Conservation (phyloP, 2,113 vertebrate species). For the Syngnathoides biaculeatus region DNA sequence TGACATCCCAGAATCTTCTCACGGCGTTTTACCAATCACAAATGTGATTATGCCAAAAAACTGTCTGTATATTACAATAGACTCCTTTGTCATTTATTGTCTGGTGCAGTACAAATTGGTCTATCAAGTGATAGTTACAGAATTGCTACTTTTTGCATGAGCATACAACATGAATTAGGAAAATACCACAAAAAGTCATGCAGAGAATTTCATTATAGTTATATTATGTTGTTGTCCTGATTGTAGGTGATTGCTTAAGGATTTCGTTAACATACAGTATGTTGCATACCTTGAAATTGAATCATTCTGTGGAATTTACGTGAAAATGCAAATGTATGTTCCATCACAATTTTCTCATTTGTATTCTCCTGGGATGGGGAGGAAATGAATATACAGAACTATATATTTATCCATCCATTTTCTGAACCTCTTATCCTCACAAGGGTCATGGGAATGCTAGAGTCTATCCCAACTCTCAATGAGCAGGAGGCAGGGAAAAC, state of each 20-base stretch:
- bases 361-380: background rate
- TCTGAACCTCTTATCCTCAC: too few relatives aligned
- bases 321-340: slow-evolving; percentile 3
- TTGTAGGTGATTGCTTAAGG: background rate
- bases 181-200: background rate
- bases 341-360: slow-evolving; percentile 35
- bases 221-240: background rate
- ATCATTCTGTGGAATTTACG: background rate
- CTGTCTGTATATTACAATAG: slow-evolving; percentile 35
- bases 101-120: slow-evolving; percentile 38
- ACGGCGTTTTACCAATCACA: slow-evolving; percentile 36
- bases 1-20: slow-evolving; percentile 51
- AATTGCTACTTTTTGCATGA: slow-evolving; percentile 16
- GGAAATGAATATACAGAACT: too few relatives aligned
- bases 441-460: too few relatives aligned
- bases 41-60: slow-evolving; percentile 17
- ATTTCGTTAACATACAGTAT: background rate
- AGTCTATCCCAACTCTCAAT: too few relatives aligned
- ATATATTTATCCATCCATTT: too few relatives aligned
- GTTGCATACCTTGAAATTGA: background rate
- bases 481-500: too few relatives aligned
- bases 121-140: slow-evolving; percentile 18
- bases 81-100: slow-evolving; percentile 30
- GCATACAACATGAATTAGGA: background rate
- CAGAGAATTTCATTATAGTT: background rate